phyloP scores from a whole-genome alignment of 2,797 vertebrate species.

The Anableps anableps region DNA sequence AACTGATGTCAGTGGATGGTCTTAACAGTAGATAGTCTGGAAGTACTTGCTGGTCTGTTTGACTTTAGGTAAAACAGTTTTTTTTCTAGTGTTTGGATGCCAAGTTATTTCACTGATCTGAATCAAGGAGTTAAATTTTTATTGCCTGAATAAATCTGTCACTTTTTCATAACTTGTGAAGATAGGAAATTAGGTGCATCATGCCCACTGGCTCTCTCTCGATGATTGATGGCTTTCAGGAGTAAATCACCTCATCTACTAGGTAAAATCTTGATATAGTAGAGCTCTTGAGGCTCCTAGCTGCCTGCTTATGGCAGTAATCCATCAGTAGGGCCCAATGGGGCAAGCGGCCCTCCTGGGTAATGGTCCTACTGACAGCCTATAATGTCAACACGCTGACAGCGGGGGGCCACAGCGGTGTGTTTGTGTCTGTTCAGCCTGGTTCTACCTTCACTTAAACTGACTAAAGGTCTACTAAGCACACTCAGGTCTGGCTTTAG shows the following conservation, averaged over 20 bases:
- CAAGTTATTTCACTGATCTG: background rate
- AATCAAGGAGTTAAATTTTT: constrained; percentile 30
- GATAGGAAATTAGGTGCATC: constrained; percentile 70
- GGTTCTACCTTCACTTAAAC: constrained; percentile 37
- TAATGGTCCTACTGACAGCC: constrained; percentile 81
- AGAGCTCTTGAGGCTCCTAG: constrained; percentile 69
- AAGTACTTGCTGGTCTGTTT: constrained; percentile 40
- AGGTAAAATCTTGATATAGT: constrained; percentile 79
- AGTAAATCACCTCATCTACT: constrained; percentile 81
- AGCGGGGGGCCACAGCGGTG: constrained; percentile 44
- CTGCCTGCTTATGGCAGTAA: constrained; percentile 79
- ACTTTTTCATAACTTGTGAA: constrained; percentile 39
- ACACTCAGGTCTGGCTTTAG: constrained; percentile 15
- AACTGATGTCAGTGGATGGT: constrained; percentile 59
- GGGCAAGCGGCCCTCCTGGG: constrained; percentile 73
- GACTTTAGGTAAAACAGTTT: constrained; percentile 13
- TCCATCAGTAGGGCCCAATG: constrained; percentile 80
- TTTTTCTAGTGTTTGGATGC: constrained; percentile 24
- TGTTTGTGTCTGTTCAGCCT: constrained; percentile 45
- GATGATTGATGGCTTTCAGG: constrained; percentile 77
- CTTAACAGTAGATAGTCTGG: constrained; percentile 18
- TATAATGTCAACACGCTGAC: constrained; percentile 76
- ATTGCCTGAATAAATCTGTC: constrained; percentile 34
- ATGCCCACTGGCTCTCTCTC: constrained; percentile 53
- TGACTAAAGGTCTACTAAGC: constrained; percentile 31